Base-by-base conservation (phyloP, 2,888 invertebrate genomes). In the Dimorphilus gyrociliatus region DNA sequence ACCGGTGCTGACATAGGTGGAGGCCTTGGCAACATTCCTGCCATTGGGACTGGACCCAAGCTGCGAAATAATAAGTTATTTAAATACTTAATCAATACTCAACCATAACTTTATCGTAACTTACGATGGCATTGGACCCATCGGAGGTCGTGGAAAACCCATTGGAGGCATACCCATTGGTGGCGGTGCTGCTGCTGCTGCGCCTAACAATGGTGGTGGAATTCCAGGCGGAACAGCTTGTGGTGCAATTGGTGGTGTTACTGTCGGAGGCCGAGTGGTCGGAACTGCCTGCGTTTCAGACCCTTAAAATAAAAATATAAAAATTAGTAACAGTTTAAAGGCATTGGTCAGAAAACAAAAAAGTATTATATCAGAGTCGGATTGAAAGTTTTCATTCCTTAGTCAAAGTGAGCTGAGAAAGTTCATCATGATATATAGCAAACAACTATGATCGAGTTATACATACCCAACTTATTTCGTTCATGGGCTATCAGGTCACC, bases 401-500 rank as follows among this genome's bases (percentile, higher is more conserved):
- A 25, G 12, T 25, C 14, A 7, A 25, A 25, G n/a, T 25, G 7
- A 14, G 8, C 7, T 18, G 16, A 18, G n/a, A n/a, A n/a, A n/a
- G n/a, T n/a, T n/a, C 14, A 8, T 7, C n/a, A 25, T 27, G 7
- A 27, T 27, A 16, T 30, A 16, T 15, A 34, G 16, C 8, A 27
- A 27, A 5, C 16, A 27, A 7, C 16, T 6, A 7, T 14, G 8
- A 16, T 25, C 12, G 15, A 25, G 25, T 25, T 25, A 12, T n/a
- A 25, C 16, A n/a, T n/a, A 3, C 10, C 15, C n/a, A 27, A 16
- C 28, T 82, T 80, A 59, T 81, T 80, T 50, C 77, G 74, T 66
- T 92, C 90, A 66, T 92, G 92, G 58, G 86, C 85, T 60, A 79
- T 79, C 40, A 88, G 63, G 69, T 94, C 92, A 50, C 81, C 82